Percentiles rank a stretch among this genome's conserved stretches.
Conservation (phyloP, 1,140 invertebrate species). For the Camponotus floridanus region DNA sequence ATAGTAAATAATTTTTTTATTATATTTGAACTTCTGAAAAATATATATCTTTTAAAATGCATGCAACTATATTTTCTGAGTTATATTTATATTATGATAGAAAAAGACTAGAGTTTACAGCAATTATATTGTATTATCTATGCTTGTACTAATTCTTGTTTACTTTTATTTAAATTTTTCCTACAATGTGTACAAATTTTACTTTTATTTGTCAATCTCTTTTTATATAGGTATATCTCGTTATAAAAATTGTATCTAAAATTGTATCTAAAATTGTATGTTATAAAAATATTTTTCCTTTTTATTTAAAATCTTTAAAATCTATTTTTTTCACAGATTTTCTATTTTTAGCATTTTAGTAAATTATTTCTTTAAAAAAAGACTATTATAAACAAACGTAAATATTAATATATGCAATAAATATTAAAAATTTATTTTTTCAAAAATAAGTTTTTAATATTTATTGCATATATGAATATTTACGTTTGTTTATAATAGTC, state of each 20-base stretch:
- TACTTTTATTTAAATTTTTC: neutral
- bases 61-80: neutral
- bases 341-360: neutral
- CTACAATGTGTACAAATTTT: neutral
- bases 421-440: conserved; percentile 11
- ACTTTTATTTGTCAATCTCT: neutral
- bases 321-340: conserved; percentile 24
- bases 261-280: too few species aligned
- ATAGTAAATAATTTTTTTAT: conserved; percentile 78
- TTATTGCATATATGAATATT: conserved; percentile 9
- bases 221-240: neutral
- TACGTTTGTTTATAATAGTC: neutral
- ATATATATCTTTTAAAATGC: neutral
- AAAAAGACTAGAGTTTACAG: neutral
- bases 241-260: neutral
- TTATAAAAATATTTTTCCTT: neutral
- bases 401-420: conserved; percentile 8
- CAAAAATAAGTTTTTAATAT: neutral
- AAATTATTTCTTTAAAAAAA: neutral
- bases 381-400: neutral
- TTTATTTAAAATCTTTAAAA: neutral
- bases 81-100: neutral
- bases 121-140: neutral
- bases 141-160: neutral
- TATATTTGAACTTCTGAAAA: neutral